A percentile compares a stretch with the other conserved stretches of the same genome.
These are phyloP conservation scores for Pandemis corylana DNA, from an alignment of 2,888 invertebrate species.

Conservation along the genomic window DNA sequence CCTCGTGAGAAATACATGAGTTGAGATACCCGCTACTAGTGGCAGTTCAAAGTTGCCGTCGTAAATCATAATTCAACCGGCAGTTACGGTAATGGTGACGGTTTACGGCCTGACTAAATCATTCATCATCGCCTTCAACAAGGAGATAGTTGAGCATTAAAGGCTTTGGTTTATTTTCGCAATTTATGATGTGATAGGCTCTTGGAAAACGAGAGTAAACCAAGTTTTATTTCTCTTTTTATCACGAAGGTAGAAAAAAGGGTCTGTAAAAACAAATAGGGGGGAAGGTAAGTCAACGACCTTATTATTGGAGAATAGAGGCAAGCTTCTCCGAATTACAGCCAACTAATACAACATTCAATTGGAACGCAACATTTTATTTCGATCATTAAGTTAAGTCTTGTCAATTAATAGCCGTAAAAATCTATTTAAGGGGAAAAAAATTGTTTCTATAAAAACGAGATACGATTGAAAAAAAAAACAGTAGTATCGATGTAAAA, in stretches of 20 bases:
- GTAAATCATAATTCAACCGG: constrained; percentile 61
- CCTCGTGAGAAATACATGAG: constrained; percentile 28
- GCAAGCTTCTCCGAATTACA: not conserved
- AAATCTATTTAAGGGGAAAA: not conserved
- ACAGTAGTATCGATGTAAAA: not conserved
- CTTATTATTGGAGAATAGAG: not conserved
- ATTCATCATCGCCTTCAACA: constrained; percentile 45
- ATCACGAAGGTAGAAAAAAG: too few relatives aligned
- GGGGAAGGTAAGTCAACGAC: constrained; percentile 1
- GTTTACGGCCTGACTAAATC: constrained; percentile 48
- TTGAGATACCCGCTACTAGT: constrained; percentile 18
- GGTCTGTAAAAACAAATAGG: not conserved
- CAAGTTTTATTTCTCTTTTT: not conserved
- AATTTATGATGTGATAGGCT: constrained; percentile 32
- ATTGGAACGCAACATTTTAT: not conserved
- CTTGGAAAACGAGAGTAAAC: constrained; percentile 17
- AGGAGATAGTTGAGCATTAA: constrained; percentile 34
- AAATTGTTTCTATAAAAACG: too few relatives aligned
- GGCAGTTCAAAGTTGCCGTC: constrained; percentile 59
- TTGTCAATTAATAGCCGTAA: not conserved
- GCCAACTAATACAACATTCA: not conserved
- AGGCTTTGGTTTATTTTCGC: constrained; percentile 32
- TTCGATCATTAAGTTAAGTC: not conserved
- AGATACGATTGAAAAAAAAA: not conserved
- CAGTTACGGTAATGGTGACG: constrained; percentile 57